Evolutionary conservation across 2,113 vertebrate genomes (phyloP).

Genomic region (Castor canadensis): DNA sequence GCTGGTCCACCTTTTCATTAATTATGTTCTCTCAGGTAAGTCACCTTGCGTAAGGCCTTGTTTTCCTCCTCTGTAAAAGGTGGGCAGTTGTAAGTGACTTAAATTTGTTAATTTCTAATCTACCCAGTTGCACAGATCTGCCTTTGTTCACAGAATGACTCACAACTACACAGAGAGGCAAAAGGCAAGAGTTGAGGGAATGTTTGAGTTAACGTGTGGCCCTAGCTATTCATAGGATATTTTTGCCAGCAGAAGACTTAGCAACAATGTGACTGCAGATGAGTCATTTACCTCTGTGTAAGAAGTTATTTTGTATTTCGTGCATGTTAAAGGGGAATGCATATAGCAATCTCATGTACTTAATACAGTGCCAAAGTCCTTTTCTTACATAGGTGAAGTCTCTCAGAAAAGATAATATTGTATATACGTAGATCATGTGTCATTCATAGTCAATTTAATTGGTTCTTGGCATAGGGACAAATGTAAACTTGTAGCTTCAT

Average conservation of each 20-base stretch:
- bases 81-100: too few species aligned
- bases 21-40: not conserved
- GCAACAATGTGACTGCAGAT: not conserved
- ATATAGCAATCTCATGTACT: not conserved
- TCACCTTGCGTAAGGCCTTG: not conserved
- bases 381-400: not conserved
- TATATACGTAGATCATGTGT: not conserved
- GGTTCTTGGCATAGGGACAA: not conserved
- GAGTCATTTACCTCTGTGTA: not conserved
- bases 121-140: not conserved
- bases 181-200: not conserved
- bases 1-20: not conserved
- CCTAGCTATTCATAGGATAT: constrained; percentile 12
- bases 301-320: not conserved
- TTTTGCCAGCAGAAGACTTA: constrained; percentile 20
- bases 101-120: not conserved
- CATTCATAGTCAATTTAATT: constrained; percentile 1
- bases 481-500: not conserved
- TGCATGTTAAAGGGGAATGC: not conserved
- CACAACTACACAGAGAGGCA: not conserved
- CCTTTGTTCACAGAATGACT: constrained; percentile 16
- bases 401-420: constrained; percentile 7
- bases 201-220: not conserved
- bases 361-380: not conserved
- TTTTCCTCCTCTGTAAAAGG: not conserved